Evolutionary conservation across 2,888 invertebrate species (phyloP).

Genomic region (Cryptophagus acutangulus): DNA sequence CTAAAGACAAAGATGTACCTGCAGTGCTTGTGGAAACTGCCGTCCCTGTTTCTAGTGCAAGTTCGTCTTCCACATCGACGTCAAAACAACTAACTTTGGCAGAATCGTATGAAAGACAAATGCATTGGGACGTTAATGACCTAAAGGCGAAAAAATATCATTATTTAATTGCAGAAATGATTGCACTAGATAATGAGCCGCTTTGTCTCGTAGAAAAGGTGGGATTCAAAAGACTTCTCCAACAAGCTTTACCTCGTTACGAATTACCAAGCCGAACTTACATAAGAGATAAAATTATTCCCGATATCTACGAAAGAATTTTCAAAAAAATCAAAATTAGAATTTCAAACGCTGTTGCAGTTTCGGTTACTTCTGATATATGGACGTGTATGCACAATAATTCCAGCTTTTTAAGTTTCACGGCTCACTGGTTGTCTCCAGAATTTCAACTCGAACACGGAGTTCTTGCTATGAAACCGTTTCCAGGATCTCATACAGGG

Average conservation of each 20-base stretch:
- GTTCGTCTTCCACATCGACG: background rate
- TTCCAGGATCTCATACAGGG: background rate
- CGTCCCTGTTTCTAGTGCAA: too few relatives aligned
- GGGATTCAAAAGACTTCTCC: background rate
- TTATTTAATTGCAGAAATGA: background rate
- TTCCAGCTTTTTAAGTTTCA: slow-evolving; percentile 10
- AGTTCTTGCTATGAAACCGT: background rate
- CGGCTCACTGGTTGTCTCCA: slow-evolving; percentile 9
- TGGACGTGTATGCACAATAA: slow-evolving; percentile 28
- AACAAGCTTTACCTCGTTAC: background rate
- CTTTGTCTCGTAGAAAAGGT: slow-evolving; percentile 29
- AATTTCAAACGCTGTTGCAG: slow-evolving; percentile 7
- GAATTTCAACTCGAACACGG: slow-evolving; percentile 6
- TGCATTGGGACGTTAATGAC: background rate
- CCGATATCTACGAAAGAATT: background rate
- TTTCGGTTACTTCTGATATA: slow-evolving; percentile 30
- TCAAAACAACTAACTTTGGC: background rate
- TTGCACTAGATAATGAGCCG: background rate
- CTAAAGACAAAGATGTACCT: background rate
- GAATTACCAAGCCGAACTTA: background rate
- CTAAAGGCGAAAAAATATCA: background rate
- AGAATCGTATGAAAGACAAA: background rate
- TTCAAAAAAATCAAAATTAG: background rate
- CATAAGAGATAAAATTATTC: background rate
- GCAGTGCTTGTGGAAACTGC: too few relatives aligned